Base-by-base conservation (phyloP, 2,797 vertebrate species). In the Sebastiscus albofasciatus region DNA sequence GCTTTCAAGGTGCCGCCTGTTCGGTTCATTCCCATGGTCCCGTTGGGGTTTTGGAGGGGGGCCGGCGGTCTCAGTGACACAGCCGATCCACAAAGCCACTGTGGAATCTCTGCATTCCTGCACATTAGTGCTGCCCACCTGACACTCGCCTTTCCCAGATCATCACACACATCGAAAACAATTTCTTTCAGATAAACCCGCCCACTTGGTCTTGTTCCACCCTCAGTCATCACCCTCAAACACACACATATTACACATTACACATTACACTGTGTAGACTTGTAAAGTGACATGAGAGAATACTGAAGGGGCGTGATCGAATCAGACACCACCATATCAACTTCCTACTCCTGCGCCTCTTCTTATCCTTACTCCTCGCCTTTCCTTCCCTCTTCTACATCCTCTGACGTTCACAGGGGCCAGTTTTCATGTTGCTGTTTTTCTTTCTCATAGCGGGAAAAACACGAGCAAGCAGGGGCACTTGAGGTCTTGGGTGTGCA, bases 61-160 rank as follows among this genome's bases (percentile, higher is more conserved):
- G 84, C 60, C 8, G 77, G 84, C 81, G 84, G 89, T 91, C 75
- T 90, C 90, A 79, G 91, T 94, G 93, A 93, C 92, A 94, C 83
- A 60, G 89, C 78, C 86, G 55, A 88, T 92, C 89, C 85, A 94
- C 94, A 96, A 95, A 95, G 94, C 93, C 92, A 93, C 92, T 88
- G 89, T 94, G 94, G 94, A 94, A 95, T 95, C 95, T 94, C 84
- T 92, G 93, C 92, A 96, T 96, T 96, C 95, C 94, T 92, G 86
- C 93, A 94, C 92, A 96, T 96, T 96, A 96, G 94, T 96, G 94
- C 95, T 93, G 95, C 94, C 93, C 90, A 94, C 92, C 92, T 95
- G 93, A 93, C 90, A 83, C 87, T 75, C 75, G 85, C 86, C 82
- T 91, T 94, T 93, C 93, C 91, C 93, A 94, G 88, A 91, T 91